Conservation (phyloP, 2,797 vertebrate species). For the Microctenopoma lineatum region DNA sequence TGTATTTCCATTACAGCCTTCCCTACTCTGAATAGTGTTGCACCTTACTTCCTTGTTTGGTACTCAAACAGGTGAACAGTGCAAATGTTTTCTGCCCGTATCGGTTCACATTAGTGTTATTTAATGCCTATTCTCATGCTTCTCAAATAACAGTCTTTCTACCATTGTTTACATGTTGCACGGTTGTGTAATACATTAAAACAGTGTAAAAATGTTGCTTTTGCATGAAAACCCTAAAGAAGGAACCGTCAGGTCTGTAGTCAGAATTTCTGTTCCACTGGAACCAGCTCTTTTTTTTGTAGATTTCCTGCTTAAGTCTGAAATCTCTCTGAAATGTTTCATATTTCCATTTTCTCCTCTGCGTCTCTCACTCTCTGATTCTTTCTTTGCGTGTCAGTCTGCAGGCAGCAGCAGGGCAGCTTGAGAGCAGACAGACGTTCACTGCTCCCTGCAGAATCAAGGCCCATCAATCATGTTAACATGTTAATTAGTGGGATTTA, state of each 20-base stretch:
- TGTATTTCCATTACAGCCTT: slow-evolving; percentile 17
- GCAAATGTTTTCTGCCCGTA: slow-evolving; percentile 23
- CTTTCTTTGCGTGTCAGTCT: slow-evolving; percentile 58
- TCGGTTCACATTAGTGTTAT: slow-evolving; percentile 41
- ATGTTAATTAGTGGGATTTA: slow-evolving; percentile 97
- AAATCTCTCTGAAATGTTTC: slow-evolving; percentile 52
- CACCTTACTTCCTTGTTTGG: slow-evolving; percentile 54
- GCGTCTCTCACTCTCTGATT: slow-evolving; percentile 35
- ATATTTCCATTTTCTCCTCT: slow-evolving; percentile 59
- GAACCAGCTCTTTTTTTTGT: slow-evolving; percentile 6
- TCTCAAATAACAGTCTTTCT: slow-evolving; percentile 45
- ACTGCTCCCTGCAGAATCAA: slow-evolving; percentile 86
- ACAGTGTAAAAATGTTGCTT: slow-evolving; percentile 2
- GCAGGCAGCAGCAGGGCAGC: slow-evolving; percentile 70
- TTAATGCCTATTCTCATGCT: slow-evolving; percentile 55
- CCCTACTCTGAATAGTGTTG: slow-evolving; percentile 31
- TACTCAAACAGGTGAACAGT: slow-evolving; percentile 37
- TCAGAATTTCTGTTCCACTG: slow-evolving; percentile 13
- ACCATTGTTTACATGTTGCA: background rate
- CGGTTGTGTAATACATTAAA: background rate
- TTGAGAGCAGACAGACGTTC: slow-evolving; percentile 79
- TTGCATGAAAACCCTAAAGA: background rate
- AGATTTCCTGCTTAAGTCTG: slow-evolving; percentile 19
- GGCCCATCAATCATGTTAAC: slow-evolving; percentile 97
- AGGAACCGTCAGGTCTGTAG: slow-evolving; percentile 9